Evolutionary conservation across 2,888 invertebrate species (phyloP), one percentile per base, ranked within the genome.

Genomic region (Apodemia zela): DNA sequence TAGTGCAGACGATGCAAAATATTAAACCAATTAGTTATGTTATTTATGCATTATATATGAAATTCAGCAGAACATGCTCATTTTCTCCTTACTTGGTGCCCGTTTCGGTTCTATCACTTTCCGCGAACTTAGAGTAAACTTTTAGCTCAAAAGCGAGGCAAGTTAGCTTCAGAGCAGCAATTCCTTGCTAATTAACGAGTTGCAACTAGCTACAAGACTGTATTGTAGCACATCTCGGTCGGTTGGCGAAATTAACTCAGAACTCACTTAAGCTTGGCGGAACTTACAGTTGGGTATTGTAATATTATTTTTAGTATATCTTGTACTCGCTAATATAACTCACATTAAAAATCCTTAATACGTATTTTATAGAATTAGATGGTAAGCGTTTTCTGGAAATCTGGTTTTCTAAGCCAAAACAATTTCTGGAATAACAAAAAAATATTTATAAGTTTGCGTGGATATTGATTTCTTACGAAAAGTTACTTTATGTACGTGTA

Each of bases 151-250:
- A 65, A 66, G 67, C 67, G 67, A 65, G 51, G 54, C 67, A 79
- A 82, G 79, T 82, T 82, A 72, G 77, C 71, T 69, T 68, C 67
- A 71, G 73, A 69, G 72, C 72, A 73, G 79, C 79, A 77, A 77
- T 82, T 79, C 76, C 77, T 75, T 72, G 75, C 82, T 84, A 84
- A 84, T 84, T 85, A 84, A 80, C 75, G 79, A 76, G 73, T 47
- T 63, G 49, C 68, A 71, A 73, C 70, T 71, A 74, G 72, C 66
- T 71, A 70, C 67, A 70, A 71, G 70, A 72, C 74, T 78, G 78
- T 78, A 83, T 80, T 85, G 82, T 85, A 75, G 75, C 72, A 66
- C 69, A 66, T 70, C 74, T 74, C 69, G 69, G 72, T 72, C 68
- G 69, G 64, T 66, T 67, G 54, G 68, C 65, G 66, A 70, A 76